Percentiles rank a stretch among this genome's conserved stretches.
Evolutionary conservation across 2,888 invertebrate species (phyloP).

Genomic region (Lordiphosa andalusiaca): DNA sequence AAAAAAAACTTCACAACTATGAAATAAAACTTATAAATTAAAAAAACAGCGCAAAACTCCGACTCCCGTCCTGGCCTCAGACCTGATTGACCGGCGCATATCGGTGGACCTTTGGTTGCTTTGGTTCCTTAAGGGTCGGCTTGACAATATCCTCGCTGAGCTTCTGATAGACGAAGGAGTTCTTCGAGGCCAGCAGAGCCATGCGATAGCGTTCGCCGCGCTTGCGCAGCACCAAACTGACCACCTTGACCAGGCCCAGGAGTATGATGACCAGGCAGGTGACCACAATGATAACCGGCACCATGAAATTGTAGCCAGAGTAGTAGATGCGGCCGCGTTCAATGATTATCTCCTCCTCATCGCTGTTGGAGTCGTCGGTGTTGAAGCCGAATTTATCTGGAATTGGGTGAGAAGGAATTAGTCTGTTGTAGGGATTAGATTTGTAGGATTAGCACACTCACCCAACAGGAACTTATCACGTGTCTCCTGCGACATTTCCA

Average conservation of each 20-base stretch:
- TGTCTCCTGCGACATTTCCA: conserved; percentile 75
- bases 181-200: conserved; percentile 79
- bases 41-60: conserved; percentile 67
- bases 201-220: conserved; percentile 81
- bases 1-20: conserved; percentile 41
- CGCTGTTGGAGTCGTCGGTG: conserved; percentile 62
- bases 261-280: conserved; percentile 83
- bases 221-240: conserved; percentile 82
- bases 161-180: conserved; percentile 87
- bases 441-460: conserved; percentile 50
- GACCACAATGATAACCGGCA: conserved; percentile 83
- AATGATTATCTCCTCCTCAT: conserved; percentile 78
- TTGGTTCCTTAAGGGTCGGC: conserved; percentile 80
- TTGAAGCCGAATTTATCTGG: conserved; percentile 72
- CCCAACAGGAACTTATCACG: conserved; percentile 74
- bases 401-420: conserved; percentile 5
- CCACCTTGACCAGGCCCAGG: conserved; percentile 82
- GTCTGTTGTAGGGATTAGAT: neutral
- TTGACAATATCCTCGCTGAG: conserved; percentile 88
- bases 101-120: conserved; percentile 85
- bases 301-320: conserved; percentile 81
- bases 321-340: conserved; percentile 80
- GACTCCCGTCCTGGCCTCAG: conserved; percentile 64
- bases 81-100: conserved; percentile 83
- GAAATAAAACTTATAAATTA: conserved; percentile 71